Conservation (phyloP, 2,113 vertebrate genomes). For the Dunckerocampus dactyliophorus region DNA sequence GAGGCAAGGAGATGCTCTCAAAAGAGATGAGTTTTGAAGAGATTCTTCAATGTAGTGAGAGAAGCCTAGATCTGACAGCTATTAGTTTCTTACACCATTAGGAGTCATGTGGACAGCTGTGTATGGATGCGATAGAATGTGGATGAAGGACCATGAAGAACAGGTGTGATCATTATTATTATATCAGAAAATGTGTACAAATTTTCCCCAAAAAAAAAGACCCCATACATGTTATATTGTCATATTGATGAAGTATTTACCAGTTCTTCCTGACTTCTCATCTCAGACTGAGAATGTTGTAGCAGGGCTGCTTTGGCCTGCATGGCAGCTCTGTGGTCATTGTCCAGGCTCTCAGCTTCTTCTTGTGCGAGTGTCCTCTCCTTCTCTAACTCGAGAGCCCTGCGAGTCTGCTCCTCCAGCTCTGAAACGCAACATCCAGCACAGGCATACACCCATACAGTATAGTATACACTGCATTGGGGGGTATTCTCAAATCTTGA, state of each 20-base stretch:
- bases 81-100: not conserved
- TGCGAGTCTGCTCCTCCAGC: constrained; percentile 92
- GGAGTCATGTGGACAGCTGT: not conserved
- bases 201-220: too few species aligned
- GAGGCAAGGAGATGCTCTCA: not conserved
- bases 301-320: constrained; percentile 86
- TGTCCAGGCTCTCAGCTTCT: constrained; percentile 89
- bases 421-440: constrained; percentile 67
- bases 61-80: not conserved
- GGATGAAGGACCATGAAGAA: not conserved
- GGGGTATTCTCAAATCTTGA: constrained; percentile 8
- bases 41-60: not conserved
- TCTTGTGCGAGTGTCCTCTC: constrained; percentile 85
- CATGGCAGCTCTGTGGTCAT: constrained; percentile 83
- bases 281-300: constrained; percentile 82
- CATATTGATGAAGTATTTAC: constrained; percentile 59
- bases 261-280: constrained; percentile 89
- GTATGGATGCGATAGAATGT: not conserved
- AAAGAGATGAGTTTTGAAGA: constrained; percentile 8
- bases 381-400: constrained; percentile 87
- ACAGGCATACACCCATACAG: not conserved
- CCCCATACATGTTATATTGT: too few species aligned
- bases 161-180: not conserved
- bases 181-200: too few species aligned
- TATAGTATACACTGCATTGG: not conserved